A percentile compares a stretch with the other conserved stretches of the same genome.
Evolutionary conservation across 2,888 invertebrate genomes (phyloP).

Genomic region (Pterostichus madidus): DNA sequence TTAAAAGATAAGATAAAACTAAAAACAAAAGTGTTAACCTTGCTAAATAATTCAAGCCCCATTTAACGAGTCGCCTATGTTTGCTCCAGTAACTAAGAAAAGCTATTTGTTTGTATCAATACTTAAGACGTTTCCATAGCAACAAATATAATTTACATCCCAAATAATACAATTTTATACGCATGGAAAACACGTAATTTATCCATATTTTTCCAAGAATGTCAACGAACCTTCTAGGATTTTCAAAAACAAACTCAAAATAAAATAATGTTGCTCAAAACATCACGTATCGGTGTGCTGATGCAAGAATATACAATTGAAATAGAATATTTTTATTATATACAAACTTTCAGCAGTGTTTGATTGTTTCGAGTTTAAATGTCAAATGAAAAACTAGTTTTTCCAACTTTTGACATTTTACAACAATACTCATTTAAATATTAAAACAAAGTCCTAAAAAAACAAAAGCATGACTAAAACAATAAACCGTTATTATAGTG

Average conservation of each 20-base stretch:
- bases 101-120: conserved; percentile 58
- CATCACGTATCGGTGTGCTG: conserved; percentile 18
- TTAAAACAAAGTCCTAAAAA: neutral
- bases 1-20: conserved; percentile 1
- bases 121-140: conserved; percentile 34
- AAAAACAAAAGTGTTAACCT: conserved; percentile 13
- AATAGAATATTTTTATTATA: neutral
- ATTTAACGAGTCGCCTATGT: conserved; percentile 6
- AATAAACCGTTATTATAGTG: conserved; percentile 41
- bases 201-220: neutral
- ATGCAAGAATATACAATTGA: neutral
- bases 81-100: conserved; percentile 26
- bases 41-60: conserved; percentile 19
- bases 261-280: conserved; percentile 5
- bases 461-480: conserved; percentile 20
- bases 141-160: conserved; percentile 51
- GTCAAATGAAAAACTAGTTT: conserved; percentile 1
- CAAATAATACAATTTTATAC: conserved; percentile 18
- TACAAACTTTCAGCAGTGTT: too few species aligned
- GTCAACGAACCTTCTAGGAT: conserved; percentile 33
- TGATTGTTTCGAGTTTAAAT: conserved; percentile 1
- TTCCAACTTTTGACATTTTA: neutral
- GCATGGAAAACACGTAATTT: conserved; percentile 18
- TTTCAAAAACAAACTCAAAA: conserved; percentile 25
- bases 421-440: too few species aligned